These are phyloP conservation scores for Tortrix viridana DNA, from an alignment of 2,888 invertebrate genomes.

Conservation along the genomic window DNA sequence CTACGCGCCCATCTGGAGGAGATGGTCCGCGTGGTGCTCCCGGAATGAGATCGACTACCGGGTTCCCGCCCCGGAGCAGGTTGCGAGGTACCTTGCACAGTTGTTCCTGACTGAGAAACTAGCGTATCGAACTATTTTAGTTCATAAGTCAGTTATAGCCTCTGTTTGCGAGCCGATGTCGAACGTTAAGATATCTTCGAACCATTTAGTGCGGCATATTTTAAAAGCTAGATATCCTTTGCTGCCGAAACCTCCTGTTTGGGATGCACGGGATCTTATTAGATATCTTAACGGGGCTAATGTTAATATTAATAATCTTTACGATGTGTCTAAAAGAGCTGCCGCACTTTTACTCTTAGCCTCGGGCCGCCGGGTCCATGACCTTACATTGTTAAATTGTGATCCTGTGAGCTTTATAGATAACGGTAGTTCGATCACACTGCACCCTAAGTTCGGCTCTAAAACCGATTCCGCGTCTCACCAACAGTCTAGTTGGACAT, in stretches of 20 bases:
- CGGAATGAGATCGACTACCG: conserved; percentile 11
- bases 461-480: conserved; percentile 39
- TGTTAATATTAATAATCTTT: conserved; percentile 25
- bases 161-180: conserved; percentile 39
- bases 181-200: conserved; percentile 31
- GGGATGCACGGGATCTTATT: conserved; percentile 37
- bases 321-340: conserved; percentile 35
- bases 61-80: conserved; percentile 22
- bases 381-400: conserved; percentile 40
- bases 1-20: conserved; percentile 9
- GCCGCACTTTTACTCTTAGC: conserved; percentile 39
- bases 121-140: conserved; percentile 39
- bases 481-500: conserved; percentile 39
- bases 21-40: conserved; percentile 13
- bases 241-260: conserved; percentile 35
- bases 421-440: conserved; percentile 31
- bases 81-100: too few species aligned
- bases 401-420: too few species aligned
- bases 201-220: conserved; percentile 36
- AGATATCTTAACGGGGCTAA: conserved; percentile 18
- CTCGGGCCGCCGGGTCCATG: conserved; percentile 42
- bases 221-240: conserved; percentile 38
- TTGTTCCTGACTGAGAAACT: conserved; percentile 31
- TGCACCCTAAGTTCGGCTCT: conserved; percentile 41
- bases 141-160: conserved; percentile 20